phyloP scores from a whole-genome alignment of 2,797 vertebrate species.

The Lacerta agilis region DNA sequence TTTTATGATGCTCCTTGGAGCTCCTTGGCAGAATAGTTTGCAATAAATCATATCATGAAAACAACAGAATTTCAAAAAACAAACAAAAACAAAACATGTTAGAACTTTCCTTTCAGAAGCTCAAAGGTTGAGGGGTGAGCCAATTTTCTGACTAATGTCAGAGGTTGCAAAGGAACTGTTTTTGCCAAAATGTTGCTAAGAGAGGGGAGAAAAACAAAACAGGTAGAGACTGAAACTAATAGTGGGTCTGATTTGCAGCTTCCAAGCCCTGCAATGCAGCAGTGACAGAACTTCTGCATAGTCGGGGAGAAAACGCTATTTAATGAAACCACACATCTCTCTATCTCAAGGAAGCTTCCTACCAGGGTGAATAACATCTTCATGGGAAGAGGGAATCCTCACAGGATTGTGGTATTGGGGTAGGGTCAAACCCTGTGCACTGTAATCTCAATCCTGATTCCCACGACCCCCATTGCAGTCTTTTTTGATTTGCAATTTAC shows the following conservation, averaged over 20 bases:
- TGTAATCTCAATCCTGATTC: neutral
- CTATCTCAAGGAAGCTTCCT: neutral
- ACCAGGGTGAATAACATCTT: neutral
- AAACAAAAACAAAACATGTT: neutral
- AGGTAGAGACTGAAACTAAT: neutral
- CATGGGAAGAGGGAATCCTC: neutral
- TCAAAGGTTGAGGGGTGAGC: neutral
- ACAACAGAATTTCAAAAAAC: neutral
- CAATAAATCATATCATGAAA: neutral
- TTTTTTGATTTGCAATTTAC: neutral
- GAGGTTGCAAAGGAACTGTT: neutral
- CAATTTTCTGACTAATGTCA: neutral
- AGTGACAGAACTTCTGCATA: neutral
- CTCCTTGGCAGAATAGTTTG: neutral
- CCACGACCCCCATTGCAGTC: too few species aligned
- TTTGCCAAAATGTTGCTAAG: neutral
- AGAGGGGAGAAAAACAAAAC: neutral
- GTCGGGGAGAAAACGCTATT: neutral
- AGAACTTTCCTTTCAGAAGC: neutral
- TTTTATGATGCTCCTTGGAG: neutral
- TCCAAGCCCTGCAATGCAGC: neutral
- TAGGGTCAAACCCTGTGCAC: neutral
- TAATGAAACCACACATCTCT: neutral
- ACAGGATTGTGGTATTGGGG: neutral
- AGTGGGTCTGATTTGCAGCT: neutral